These are phyloP conservation scores for Sebastes steindachneri DNA, from an alignment of 2,797 vertebrate species.

Conservation along the genomic window DNA sequence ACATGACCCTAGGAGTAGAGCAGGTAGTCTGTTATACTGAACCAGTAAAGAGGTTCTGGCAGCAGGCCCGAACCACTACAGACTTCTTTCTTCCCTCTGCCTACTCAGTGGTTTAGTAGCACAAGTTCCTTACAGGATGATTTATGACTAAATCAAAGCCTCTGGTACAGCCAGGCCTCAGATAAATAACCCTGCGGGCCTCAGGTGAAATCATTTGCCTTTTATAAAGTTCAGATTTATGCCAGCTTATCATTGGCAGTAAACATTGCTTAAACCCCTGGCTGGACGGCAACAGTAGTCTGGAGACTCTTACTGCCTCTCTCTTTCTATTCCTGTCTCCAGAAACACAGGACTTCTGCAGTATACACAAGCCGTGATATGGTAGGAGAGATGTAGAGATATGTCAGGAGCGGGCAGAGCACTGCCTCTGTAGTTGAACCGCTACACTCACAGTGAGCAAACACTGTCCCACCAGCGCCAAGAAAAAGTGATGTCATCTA, in stretches of 20 bases:
- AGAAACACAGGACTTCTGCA: conserved; percentile 62
- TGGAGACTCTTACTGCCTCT: conserved; percentile 38
- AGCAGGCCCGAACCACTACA: conserved; percentile 29
- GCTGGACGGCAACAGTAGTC: conserved; percentile 66
- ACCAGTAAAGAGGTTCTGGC: conserved; percentile 58
- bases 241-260: conserved; percentile 69
- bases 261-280: conserved; percentile 53
- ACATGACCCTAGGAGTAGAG: conserved; percentile 5
- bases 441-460: conserved; percentile 64
- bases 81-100: conserved; percentile 27
- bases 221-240: conserved; percentile 65
- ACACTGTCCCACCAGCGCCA: conserved; percentile 61
- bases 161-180: conserved; percentile 28
- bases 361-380: conserved; percentile 61
- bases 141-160: conserved; percentile 63
- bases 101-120: conserved; percentile 41
- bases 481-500: conserved; percentile 84
- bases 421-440: conserved; percentile 62
- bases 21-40: conserved; percentile 51
- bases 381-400: conserved; percentile 71
- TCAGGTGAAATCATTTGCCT: conserved; percentile 75
- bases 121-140: conserved; percentile 46
- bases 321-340: conserved; percentile 57
- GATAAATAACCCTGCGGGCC: conserved; percentile 57
- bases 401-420: conserved; percentile 62